A percentile compares a stretch with the other conserved stretches of the same genome.
These are phyloP conservation scores for Hemicrepidius hirtus DNA, from an alignment of 2,888 invertebrate species.

Conservation along the genomic window DNA sequence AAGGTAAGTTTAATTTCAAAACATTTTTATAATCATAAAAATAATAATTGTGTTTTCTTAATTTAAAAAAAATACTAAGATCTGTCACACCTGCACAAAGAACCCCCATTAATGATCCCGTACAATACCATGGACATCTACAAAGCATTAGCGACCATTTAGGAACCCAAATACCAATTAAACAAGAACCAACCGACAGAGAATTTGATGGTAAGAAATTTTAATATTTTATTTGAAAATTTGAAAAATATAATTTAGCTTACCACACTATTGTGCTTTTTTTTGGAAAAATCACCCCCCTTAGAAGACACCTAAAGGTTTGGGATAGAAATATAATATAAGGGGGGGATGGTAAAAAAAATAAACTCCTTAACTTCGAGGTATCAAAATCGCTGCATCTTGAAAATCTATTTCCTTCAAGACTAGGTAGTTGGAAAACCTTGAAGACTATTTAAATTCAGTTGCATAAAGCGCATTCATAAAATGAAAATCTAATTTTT, in stretches of 20 bases:
- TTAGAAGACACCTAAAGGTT: no score
- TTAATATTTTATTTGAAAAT: background rate
- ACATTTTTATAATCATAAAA: no score
- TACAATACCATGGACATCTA: conserved; percentile 43
- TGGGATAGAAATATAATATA: no score
- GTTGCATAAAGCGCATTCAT: conserved; percentile 30
- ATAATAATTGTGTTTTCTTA: no score
- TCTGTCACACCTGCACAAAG: conserved; percentile 40
- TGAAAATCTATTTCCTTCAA: background rate
- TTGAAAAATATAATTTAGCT: no score
- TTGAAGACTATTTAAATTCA: conserved; percentile 4
- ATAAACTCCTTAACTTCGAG: background rate
- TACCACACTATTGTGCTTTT: no score
- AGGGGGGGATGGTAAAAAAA: no score
- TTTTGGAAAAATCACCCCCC: no score
- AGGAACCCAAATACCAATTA: conserved; percentile 62
- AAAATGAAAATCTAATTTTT: conserved; percentile 46
- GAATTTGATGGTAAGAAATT: conserved; percentile 65
- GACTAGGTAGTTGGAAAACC: background rate
- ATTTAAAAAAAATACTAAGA: conserved; percentile 33
- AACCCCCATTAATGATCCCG: conserved; percentile 19
- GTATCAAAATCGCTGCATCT: no score
- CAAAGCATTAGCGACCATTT: conserved; percentile 40
- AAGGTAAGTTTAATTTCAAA: conserved; percentile 56
- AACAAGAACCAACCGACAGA: conserved; percentile 67